These are phyloP conservation scores for Australoheros scitulus DNA, from an alignment of 2,113 vertebrate species.

Conservation along the genomic window DNA sequence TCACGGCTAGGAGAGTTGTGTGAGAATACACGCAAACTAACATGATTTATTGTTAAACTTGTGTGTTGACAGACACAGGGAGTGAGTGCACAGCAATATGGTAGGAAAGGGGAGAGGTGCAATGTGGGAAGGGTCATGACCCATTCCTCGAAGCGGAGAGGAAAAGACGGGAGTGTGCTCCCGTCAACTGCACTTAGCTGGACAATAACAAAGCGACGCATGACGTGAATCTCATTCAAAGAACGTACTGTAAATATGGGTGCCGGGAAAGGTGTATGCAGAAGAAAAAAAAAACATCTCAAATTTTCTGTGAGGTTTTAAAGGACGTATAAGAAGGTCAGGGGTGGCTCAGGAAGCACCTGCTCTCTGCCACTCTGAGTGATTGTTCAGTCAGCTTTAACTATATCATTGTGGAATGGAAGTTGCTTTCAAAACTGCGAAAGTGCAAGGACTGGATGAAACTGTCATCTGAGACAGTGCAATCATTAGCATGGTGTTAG, in stretches of 20 bases:
- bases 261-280: slow-evolving; percentile 23
- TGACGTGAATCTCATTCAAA: slow-evolving; percentile 50
- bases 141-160: slow-evolving; percentile 70
- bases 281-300: background rate
- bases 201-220: slow-evolving; percentile 63
- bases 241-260: slow-evolving; percentile 16
- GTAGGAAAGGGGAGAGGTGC: slow-evolving; percentile 55
- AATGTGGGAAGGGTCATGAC: slow-evolving; percentile 47
- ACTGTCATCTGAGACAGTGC: background rate
- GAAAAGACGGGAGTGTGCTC: slow-evolving; percentile 66
- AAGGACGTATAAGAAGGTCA: slow-evolving; percentile 1
- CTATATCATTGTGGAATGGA: background rate
- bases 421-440: background rate
- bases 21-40: background rate
- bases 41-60: background rate
- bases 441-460: background rate
- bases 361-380: background rate
- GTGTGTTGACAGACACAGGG: slow-evolving; percentile 12
- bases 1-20: background rate
- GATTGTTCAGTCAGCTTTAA: background rate
- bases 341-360: background rate
- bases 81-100: slow-evolving; percentile 14
- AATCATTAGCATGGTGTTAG: background rate
- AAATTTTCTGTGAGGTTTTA: slow-evolving; percentile 4
- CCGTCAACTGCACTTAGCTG: slow-evolving; percentile 21